These are phyloP conservation scores for Hypena proboscidalis DNA, from an alignment of 2,888 invertebrate species.

Conservation along the genomic window DNA sequence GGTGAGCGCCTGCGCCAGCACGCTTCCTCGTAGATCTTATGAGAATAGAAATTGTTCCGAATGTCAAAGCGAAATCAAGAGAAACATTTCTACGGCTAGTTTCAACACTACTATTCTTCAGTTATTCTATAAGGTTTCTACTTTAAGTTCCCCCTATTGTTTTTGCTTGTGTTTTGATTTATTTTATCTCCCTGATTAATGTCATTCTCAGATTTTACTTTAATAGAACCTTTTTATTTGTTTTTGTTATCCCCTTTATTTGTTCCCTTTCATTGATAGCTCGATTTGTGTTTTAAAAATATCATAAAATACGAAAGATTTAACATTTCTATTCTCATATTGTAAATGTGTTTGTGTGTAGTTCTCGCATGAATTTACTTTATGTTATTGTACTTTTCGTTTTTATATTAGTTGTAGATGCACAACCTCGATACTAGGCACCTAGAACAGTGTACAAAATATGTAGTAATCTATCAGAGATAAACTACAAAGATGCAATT, in stretches of 20 bases:
- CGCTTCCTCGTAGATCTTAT: conserved; percentile 54
- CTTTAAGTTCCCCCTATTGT: not conserved
- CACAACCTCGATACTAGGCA: conserved; percentile 2
- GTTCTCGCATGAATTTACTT: conserved; percentile 15
- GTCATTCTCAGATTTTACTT: conserved; percentile 7
- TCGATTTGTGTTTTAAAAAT: too few relatives aligned
- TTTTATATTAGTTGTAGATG: not conserved
- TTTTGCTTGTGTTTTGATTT: conserved; percentile 7
- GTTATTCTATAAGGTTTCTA: conserved; percentile 15
- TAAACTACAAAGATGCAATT: too few relatives aligned
- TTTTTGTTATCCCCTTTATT: conserved; percentile 5
- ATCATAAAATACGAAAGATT: not conserved
- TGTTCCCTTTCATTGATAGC: not conserved
- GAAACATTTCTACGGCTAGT: conserved; percentile 11
- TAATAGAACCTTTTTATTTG: not conserved
- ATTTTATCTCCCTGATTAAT: conserved; percentile 1
- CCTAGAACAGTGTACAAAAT: too few relatives aligned
- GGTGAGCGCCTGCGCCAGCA: conserved; percentile 80
- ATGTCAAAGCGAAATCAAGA: conserved; percentile 11
- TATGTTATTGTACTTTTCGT: not conserved
- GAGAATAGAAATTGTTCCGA: conserved; percentile 55
- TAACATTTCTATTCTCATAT: conserved; percentile 47
- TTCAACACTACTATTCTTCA: conserved; percentile 12
- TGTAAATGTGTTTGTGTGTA: conserved; percentile 24
- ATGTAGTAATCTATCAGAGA: too few relatives aligned